A percentile compares a stretch with the other conserved stretches of the same genome.
Conservation (phyloP, 1,140 invertebrate genomes). For the Aricia agestis region DNA sequence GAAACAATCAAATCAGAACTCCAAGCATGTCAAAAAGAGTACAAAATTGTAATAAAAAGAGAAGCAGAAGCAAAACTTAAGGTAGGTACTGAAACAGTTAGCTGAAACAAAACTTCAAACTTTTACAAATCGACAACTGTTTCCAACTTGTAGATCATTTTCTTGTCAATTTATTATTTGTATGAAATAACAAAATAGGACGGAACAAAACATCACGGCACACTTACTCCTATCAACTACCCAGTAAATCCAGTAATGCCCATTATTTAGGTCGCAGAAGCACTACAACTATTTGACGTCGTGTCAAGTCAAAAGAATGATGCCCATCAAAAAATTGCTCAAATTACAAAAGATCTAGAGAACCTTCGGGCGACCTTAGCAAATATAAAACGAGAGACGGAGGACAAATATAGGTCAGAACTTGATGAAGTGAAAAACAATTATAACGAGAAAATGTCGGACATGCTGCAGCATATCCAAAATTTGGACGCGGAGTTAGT, state of each 20-base stretch:
- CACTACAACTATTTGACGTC: conserved; percentile 60
- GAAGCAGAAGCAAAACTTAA: conserved; percentile 66
- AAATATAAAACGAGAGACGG: conserved; percentile 45
- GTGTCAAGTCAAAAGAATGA: conserved; percentile 58
- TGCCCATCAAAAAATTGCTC: conserved; percentile 47
- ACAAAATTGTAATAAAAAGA: conserved; percentile 43
- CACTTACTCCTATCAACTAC: too few species aligned
- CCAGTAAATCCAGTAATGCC: too few species aligned
- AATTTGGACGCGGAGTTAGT: conserved; percentile 65
- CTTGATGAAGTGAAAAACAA: conserved; percentile 61
- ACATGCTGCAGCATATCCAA: conserved; percentile 70
- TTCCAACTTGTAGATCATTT: too few species aligned
- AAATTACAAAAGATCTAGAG: conserved; percentile 50
- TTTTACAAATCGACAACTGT: too few species aligned
- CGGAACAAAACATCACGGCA: too few species aligned
- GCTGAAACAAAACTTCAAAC: too few species aligned
- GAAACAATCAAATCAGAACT: conserved; percentile 51
- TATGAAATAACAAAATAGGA: too few species aligned
- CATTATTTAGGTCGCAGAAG: conserved; percentile 60
- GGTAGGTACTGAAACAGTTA: conserved; percentile 28
- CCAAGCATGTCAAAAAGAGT: conserved; percentile 46
- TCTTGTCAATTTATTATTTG: too few species aligned
- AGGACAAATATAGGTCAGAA: conserved; percentile 50
- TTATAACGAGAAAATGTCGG: conserved; percentile 70
- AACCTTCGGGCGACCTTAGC: conserved; percentile 45